These are phyloP conservation scores for Melangyna quadrimaculata DNA, from an alignment of 2,888 invertebrate genomes.

Conservation along the genomic window DNA sequence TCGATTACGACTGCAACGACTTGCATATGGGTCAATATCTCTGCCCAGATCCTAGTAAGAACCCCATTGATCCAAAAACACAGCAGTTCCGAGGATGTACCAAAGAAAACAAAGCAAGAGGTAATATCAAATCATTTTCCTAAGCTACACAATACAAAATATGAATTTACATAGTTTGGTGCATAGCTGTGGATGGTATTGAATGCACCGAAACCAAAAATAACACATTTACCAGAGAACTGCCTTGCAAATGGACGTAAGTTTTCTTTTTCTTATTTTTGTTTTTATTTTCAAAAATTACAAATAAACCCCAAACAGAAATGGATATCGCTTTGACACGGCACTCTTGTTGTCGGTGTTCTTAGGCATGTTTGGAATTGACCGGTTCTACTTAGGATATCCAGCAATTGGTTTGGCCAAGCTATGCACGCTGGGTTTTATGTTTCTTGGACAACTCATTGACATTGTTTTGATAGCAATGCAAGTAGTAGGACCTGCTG, in stretches of 20 bases:
- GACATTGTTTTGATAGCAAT: constrained; percentile 92
- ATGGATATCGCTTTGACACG: constrained; percentile 96
- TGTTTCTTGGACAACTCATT: constrained; percentile 96
- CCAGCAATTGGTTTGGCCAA: constrained; percentile 97
- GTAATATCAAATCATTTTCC: constrained; percentile 80
- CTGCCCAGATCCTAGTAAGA: constrained; percentile 89
- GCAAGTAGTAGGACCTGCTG: constrained; percentile 93
- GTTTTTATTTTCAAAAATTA: background rate
- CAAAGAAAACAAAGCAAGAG: constrained; percentile 89
- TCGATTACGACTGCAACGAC: constrained; percentile 85
- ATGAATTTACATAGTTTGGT: constrained; percentile 84
- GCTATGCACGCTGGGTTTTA: constrained; percentile 96
- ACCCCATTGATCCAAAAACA: constrained; percentile 92
- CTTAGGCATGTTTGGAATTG: constrained; percentile 98
- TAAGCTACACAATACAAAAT: background rate
- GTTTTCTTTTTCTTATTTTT: constrained; percentile 78
- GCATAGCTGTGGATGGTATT: constrained; percentile 91
- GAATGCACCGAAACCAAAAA: constrained; percentile 90
- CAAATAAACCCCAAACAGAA: constrained; percentile 83
- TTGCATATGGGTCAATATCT: constrained; percentile 90
- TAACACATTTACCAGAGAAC: constrained; percentile 89
- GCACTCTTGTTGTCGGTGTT: constrained; percentile 96
- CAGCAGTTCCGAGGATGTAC: constrained; percentile 93
- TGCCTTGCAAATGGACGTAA: constrained; percentile 98
- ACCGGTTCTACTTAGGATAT: constrained; percentile 99